A percentile compares a stretch with the other conserved stretches of the same genome.
Evolutionary conservation across 2,888 invertebrate genomes (phyloP).

Genomic region (Drosophila dives): DNA sequence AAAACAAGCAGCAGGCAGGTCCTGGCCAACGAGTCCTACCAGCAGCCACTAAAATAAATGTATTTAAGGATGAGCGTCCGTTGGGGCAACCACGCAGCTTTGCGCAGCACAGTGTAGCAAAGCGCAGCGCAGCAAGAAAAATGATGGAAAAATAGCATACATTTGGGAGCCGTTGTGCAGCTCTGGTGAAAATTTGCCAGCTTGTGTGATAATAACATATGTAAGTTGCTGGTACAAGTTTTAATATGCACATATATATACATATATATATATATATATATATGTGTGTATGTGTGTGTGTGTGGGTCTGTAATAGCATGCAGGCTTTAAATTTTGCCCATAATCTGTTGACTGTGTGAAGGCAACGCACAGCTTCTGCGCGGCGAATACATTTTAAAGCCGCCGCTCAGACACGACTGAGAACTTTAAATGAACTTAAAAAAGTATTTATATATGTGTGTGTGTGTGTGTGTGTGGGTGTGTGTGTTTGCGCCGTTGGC

Average conservation of each 20-base stretch:
- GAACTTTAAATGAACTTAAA: constrained; percentile 74
- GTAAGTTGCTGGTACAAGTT: constrained; percentile 69
- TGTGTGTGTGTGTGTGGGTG: constrained; percentile 11
- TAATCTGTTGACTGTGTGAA: constrained; percentile 56
- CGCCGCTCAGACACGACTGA: constrained; percentile 48
- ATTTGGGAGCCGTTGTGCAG: constrained; percentile 71
- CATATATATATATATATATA: not conserved
- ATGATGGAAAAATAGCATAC: constrained; percentile 73
- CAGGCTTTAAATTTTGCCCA: constrained; percentile 68
- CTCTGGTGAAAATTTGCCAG: constrained; percentile 78
- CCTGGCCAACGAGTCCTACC: constrained; percentile 26
- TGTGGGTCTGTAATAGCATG: constrained; percentile 40
- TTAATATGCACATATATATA: not conserved
- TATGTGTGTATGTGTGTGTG: constrained; percentile 1
- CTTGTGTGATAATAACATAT: constrained; percentile 79
- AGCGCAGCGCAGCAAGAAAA: constrained; percentile 55
- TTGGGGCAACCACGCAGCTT: constrained; percentile 50
- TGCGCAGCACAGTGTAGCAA: constrained; percentile 26
- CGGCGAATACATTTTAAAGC: constrained; percentile 53
- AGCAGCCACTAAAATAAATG: constrained; percentile 60
- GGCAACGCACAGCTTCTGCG: constrained; percentile 1
- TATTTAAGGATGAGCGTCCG: constrained; percentile 66
- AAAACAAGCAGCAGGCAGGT: constrained; percentile 68
- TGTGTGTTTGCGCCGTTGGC: constrained; percentile 12
- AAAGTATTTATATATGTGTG: constrained; percentile 31